Conservation (phyloP, 2,888 invertebrate genomes). For the Apotomis turbidana region DNA sequence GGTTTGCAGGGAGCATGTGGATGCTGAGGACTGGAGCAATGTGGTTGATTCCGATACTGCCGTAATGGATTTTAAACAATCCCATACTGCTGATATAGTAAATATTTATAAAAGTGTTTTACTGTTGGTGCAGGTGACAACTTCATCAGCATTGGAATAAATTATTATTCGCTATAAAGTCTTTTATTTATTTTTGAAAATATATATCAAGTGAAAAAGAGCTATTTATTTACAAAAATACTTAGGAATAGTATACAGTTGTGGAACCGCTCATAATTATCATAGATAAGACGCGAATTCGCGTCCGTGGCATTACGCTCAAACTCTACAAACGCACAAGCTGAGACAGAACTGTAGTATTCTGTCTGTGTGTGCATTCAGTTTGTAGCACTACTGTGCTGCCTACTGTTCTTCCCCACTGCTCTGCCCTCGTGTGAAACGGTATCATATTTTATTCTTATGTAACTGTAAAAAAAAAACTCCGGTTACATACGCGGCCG, state of each 20-base stretch:
- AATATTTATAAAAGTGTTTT: constrained; percentile 23
- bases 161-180: constrained; percentile 17
- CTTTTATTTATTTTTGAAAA: constrained; percentile 16
- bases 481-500: too few species aligned
- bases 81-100: constrained; percentile 21
- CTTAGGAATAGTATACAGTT: constrained; percentile 4
- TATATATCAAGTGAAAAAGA: constrained; percentile 10
- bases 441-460: too few species aligned
- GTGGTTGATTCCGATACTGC: constrained; percentile 21
- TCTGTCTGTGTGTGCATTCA: background rate
- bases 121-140: constrained; percentile 19
- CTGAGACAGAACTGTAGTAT: constrained; percentile 13
- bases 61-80: constrained; percentile 21
- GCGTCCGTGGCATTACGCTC: constrained; percentile 16
- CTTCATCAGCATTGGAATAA: constrained; percentile 19
- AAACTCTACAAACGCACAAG: constrained; percentile 1
- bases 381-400: background rate
- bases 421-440: constrained; percentile 12
- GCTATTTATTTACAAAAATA: constrained; percentile 13
- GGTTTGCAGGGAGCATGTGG: constrained; percentile 17
- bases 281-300: constrained; percentile 1
- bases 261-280: background rate
- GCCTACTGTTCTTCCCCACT: constrained; percentile 8
- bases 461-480: too few species aligned
- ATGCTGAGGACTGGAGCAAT: constrained; percentile 22